Percentiles rank a stretch among this genome's conserved stretches.
Evolutionary conservation across 2,113 vertebrate species (phyloP).

Genomic region (Ammospiza nelsoni): DNA sequence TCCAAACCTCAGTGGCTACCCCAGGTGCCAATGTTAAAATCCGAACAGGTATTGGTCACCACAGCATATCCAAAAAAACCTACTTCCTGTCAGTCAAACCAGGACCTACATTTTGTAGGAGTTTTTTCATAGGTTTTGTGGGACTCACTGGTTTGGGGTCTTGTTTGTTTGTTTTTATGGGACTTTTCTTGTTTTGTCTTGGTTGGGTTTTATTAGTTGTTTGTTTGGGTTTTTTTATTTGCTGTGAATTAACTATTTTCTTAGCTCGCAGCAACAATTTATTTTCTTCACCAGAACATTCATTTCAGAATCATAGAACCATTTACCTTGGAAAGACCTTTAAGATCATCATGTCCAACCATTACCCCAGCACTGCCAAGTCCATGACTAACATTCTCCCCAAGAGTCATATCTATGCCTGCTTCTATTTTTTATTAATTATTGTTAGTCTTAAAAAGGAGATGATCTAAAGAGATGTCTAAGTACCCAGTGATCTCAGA

Average conservation of each 20-base stretch:
- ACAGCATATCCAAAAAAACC: no score
- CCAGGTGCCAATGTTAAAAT: no score
- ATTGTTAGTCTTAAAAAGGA: not conserved
- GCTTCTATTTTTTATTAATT: not conserved
- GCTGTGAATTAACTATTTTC: not conserved
- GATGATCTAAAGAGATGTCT: accelerated
- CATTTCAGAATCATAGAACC: not conserved
- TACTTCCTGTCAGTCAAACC: no score
- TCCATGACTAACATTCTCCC: accelerated
- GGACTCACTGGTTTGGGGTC: accelerated
- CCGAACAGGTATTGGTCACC: no score
- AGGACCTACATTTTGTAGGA: no score
- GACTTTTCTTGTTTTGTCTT: not conserved
- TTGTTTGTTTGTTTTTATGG: not conserved
- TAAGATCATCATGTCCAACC: not conserved
- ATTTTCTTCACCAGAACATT: not conserved
- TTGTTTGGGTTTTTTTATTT: not conserved
- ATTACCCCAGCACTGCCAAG: not conserved
- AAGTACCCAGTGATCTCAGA: not conserved
- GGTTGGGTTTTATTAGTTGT: not conserved
- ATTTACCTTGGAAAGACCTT: not conserved
- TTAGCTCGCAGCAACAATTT: not conserved
- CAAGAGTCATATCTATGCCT: no score
- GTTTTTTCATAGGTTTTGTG: not conserved
- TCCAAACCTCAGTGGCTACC: no score